Percentiles rank a stretch among this genome's conserved stretches.
These are phyloP conservation scores for Melanotaenia boesemani DNA, from an alignment of 2,797 vertebrate genomes.

Conservation along the genomic window DNA sequence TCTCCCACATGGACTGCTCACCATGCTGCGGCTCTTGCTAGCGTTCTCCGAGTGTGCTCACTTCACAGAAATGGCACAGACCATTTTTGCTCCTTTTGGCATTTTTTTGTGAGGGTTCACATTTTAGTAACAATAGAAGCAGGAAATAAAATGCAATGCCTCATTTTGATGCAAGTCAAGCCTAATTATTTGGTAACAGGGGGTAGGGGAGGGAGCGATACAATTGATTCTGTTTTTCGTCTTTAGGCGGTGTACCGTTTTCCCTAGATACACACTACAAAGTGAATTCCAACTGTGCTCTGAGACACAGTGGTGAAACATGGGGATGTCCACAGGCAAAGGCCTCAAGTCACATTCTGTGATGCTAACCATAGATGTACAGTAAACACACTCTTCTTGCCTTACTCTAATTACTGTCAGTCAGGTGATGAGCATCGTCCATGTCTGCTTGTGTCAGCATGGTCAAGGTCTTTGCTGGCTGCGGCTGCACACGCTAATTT, in stretches of 20 bases:
- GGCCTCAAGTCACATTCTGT: slow-evolving; percentile 70
- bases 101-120: slow-evolving; percentile 24
- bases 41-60: slow-evolving; percentile 40
- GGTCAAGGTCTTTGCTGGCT: slow-evolving; percentile 8
- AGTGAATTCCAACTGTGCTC: slow-evolving; percentile 79
- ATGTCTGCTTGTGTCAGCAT: slow-evolving; percentile 33
- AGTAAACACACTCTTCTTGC: slow-evolving; percentile 50
- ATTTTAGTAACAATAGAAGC: slow-evolving; percentile 33
- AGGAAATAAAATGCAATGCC: slow-evolving; percentile 46
- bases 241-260: slow-evolving; percentile 74
- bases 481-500: slow-evolving; percentile 9
- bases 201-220: slow-evolving; percentile 41
- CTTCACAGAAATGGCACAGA: slow-evolving; percentile 46
- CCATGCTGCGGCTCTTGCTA: slow-evolving; percentile 31
- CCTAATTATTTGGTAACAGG: slow-evolving; percentile 72
- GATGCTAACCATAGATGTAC: slow-evolving; percentile 52
- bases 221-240: slow-evolving; percentile 74
- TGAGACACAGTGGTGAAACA: slow-evolving; percentile 75
- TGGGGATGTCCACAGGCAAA: slow-evolving; percentile 76
- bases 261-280: slow-evolving; percentile 81
- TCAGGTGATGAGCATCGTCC: slow-evolving; percentile 29
- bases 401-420: slow-evolving; percentile 57
- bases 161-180: slow-evolving; percentile 68
- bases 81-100: slow-evolving; percentile 40
- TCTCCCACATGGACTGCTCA: slow-evolving; percentile 41